Percentiles rank a stretch among this genome's conserved stretches.
Conservation (phyloP, 2,113 vertebrate species). For the Podarcis raffonei region DNA sequence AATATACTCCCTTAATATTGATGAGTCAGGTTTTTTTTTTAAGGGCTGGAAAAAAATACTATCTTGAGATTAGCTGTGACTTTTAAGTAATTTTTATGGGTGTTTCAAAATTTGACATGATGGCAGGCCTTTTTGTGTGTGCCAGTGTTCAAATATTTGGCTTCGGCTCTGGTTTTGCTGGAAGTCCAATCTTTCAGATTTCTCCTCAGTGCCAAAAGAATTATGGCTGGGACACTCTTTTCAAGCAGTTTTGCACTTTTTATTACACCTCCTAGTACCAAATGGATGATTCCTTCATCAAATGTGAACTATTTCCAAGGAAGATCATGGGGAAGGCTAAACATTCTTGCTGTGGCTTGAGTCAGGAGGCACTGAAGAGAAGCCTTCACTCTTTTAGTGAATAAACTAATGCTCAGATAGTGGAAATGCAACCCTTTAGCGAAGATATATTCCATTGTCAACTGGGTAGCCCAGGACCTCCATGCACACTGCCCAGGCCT, state of each 20-base stretch:
- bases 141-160: conserved; percentile 60
- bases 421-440: neutral
- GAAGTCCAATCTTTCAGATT: conserved; percentile 46
- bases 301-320: neutral
- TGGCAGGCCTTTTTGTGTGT: conserved; percentile 29
- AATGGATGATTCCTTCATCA: neutral
- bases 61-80: conserved; percentile 73
- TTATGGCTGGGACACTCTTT: neutral
- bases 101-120: conserved; percentile 65
- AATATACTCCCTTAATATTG: conserved; percentile 67
- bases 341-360: neutral
- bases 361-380: neutral
- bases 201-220: conserved; percentile 43
- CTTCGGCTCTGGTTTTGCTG: conserved; percentile 60
- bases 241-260: neutral
- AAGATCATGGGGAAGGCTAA: neutral
- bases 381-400: neutral
- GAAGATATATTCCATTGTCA: neutral
- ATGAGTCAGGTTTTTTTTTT: conserved; percentile 66
- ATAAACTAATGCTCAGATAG: neutral
- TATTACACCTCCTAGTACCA: neutral
- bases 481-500: too few species aligned
- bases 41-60: conserved; percentile 61
- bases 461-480: too few species aligned
- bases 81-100: conserved; percentile 64